A percentile compares a stretch with the other conserved stretches of the same genome.
These are phyloP conservation scores for Erinaceus europaeus DNA, from an alignment of 2,113 vertebrate species.

Conservation along the genomic window DNA sequence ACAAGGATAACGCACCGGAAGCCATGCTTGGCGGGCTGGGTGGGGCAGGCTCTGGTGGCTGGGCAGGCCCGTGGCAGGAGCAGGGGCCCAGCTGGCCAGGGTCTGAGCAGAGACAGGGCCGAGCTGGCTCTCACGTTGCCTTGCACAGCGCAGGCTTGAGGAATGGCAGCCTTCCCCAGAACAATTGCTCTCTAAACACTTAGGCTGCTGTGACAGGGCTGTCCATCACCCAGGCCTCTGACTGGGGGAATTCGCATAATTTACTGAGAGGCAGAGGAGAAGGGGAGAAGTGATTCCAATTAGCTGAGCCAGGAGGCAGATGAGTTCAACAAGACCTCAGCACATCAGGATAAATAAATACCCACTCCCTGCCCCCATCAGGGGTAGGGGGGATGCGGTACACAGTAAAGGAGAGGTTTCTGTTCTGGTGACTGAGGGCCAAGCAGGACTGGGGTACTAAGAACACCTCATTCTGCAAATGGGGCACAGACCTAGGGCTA, in stretches of 20 bases:
- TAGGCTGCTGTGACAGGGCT: slow-evolving; percentile 84
- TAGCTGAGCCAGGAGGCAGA: slow-evolving; percentile 78
- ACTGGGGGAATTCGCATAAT: slow-evolving; percentile 81
- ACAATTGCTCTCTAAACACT: slow-evolving; percentile 84
- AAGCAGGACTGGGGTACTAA: not conserved
- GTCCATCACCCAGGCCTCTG: slow-evolving; percentile 86
- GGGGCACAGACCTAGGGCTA: not conserved
- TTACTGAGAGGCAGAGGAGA: slow-evolving; percentile 55
- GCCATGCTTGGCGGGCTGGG: slow-evolving; percentile 47
- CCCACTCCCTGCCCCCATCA: not conserved
- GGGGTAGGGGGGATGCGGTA: not conserved
- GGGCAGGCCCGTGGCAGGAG: not conserved
- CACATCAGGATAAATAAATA: slow-evolving; percentile 30
- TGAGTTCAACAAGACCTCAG: slow-evolving; percentile 67
- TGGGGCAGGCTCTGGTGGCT: not conserved
- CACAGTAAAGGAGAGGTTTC: not conserved
- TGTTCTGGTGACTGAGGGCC: not conserved
- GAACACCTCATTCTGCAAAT: not conserved
- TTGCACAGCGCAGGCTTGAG: slow-evolving; percentile 75
- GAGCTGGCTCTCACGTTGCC: slow-evolving; percentile 59
- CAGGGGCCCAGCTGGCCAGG: not conserved
- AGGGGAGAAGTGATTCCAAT: slow-evolving; percentile 78
- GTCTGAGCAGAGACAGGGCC: not conserved
- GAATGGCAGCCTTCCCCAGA: slow-evolving; percentile 80
- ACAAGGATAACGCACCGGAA: slow-evolving; percentile 76